Evolutionary conservation across 2,888 invertebrate genomes (phyloP), one percentile per base, ranked within the genome.

Genomic region (Metalampra italica): DNA sequence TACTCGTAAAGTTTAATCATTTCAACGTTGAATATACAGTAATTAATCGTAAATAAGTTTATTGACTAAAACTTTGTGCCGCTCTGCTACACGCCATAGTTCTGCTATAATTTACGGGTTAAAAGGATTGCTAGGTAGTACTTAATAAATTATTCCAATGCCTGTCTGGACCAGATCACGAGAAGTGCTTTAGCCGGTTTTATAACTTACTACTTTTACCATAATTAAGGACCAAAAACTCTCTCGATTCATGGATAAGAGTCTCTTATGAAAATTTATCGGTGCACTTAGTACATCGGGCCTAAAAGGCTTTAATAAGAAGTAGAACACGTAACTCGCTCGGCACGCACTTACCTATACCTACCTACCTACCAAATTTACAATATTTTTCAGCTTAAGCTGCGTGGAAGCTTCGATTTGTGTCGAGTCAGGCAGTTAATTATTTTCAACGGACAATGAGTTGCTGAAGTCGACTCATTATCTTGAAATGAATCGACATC

Each of bases 371-470:
- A n/a, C n/a, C n/a, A 3, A 7, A 11, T 68, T 61, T 62, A 50
- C 60, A 64, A 64, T 71, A 67, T 65, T 66, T 72, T 66, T 60
- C 57, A 66, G 69, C 62, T 71, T 70, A 57, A 64, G 68, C 59
- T 59, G 36, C 36, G 56, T 57, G 59, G 57, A 62, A 68, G 56
- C 64, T 69, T 64, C 59, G 56, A 70, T 75, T 81, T 80, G 57
- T 76, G 83, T 77, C 66, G 79, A 83, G 85, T 87, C 87, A 87
- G 81, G 65, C 70, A 71, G 82, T 82, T 85, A 84, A 85, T 87
- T 86, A 85, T 82, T 81, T 78, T 72, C 71, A 66, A 68, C 75
- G 74, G 78, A 81, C 78, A 82, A 81, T 84, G 82, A 86, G 69
- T 82, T 75, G 78, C 75, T 63, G 65, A 79, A 78, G 69, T 73